A percentile compares a stretch with the other conserved stretches of the same genome.
These are phyloP conservation scores for Cheilosia vulpina DNA, from an alignment of 2,888 invertebrate species.

Conservation along the genomic window DNA sequence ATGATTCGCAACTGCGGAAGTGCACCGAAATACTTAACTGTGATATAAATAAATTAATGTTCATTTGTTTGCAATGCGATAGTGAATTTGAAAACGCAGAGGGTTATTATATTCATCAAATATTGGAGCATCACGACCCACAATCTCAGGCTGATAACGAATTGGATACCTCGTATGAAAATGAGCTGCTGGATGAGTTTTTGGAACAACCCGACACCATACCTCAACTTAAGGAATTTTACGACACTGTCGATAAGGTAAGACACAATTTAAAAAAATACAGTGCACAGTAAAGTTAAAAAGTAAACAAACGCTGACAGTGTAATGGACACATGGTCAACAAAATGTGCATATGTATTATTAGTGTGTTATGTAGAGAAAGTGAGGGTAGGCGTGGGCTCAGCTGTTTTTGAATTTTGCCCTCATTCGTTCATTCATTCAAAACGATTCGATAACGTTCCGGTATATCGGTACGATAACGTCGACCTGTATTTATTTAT, in stretches of 20 bases:
- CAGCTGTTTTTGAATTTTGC: conserved; percentile 37
- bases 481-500: conserved; percentile 22
- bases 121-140: conserved; percentile 56
- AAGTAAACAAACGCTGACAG: conserved; percentile 59
- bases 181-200: conserved; percentile 59
- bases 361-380: conserved; percentile 20
- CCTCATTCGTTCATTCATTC: conserved; percentile 33
- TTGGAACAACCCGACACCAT: conserved; percentile 21
- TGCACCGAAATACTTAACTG: conserved; percentile 67
- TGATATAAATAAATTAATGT: conserved; percentile 72
- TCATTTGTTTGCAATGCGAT: conserved; percentile 67
- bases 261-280: conserved; percentile 18
- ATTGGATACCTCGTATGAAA: conserved; percentile 58
- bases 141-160: conserved; percentile 35
- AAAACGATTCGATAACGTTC: conserved; percentile 29
- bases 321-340: too few relatives aligned
- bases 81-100: conserved; percentile 68
- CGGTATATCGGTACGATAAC: conserved; percentile 26
- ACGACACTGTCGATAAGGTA: conserved; percentile 66
- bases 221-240: conserved; percentile 50
- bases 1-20: conserved; percentile 69
- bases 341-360: too few relatives aligned
- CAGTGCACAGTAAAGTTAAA: conserved; percentile 12
- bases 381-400: conserved; percentile 7
- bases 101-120: conserved; percentile 59